Percentiles rank a stretch among this genome's conserved stretches.
These are phyloP conservation scores for Anoplius nigerrimus DNA, from an alignment of 2,888 invertebrate species.

Conservation along the genomic window DNA sequence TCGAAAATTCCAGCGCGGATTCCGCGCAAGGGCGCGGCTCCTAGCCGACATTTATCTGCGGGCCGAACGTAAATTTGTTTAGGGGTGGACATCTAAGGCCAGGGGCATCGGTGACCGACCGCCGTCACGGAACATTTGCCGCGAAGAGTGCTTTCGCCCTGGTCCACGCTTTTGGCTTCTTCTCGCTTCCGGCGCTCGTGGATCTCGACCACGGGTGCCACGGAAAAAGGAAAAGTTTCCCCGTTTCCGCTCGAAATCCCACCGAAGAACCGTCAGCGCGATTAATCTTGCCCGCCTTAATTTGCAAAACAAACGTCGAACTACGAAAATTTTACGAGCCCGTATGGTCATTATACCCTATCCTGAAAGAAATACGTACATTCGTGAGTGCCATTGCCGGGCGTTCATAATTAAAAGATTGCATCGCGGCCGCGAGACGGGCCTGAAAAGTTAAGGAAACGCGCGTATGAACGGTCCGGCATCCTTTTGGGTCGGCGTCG, in stretches of 20 bases:
- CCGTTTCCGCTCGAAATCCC: not conserved
- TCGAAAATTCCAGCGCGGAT: conserved; percentile 36
- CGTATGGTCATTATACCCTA: too few relatives aligned
- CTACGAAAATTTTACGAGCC: not conserved
- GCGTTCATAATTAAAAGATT: too few relatives aligned
- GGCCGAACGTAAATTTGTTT: conserved; percentile 69
- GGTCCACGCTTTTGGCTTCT: conserved; percentile 44
- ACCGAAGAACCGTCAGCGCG: too few relatives aligned
- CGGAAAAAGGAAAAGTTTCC: not conserved
- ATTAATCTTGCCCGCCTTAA: too few relatives aligned
- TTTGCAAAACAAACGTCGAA: not conserved
- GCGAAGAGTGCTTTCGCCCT: conserved; percentile 53
- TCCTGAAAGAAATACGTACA: too few relatives aligned
- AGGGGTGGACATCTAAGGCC: conserved; percentile 67
- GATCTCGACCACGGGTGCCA: conserved; percentile 37
- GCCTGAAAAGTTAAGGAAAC: conserved; percentile 3
- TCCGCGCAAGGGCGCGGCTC: conserved; percentile 41
- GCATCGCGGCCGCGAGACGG: too few relatives aligned
- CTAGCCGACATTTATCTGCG: conserved; percentile 51
- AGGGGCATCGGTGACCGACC: conserved; percentile 54
- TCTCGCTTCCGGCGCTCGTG: conserved; percentile 43
- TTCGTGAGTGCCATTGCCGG: not conserved
- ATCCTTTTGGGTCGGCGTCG: not conserved
- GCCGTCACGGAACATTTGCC: conserved; percentile 71
- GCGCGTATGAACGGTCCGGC: not conserved